These are phyloP conservation scores for Petrophora chlorosata DNA, from an alignment of 2,888 invertebrate genomes.

Conservation along the genomic window DNA sequence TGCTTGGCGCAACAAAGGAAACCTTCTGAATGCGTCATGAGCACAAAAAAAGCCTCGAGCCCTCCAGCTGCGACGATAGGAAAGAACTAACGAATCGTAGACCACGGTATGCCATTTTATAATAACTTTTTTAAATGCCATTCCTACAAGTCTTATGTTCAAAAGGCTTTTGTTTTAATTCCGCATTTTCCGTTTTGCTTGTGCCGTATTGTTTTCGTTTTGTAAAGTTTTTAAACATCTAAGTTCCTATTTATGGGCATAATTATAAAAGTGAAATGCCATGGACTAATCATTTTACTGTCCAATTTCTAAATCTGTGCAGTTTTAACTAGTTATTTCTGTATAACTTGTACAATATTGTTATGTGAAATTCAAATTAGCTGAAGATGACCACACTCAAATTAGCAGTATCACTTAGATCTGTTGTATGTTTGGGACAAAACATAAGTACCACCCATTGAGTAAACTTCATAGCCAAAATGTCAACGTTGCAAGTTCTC, in stretches of 20 bases:
- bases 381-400: too few species aligned
- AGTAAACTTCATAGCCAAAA: constrained; percentile 17
- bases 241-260: too few species aligned
- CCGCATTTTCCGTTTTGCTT: constrained; percentile 51
- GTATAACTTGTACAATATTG: too few species aligned
- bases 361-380: too few species aligned
- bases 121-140: constrained; percentile 53
- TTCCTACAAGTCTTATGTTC: constrained; percentile 42
- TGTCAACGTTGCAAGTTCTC: constrained; percentile 15
- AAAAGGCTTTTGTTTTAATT: constrained; percentile 54
- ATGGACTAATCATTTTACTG: too few species aligned
- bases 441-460: too few species aligned
- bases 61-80: constrained; percentile 48
- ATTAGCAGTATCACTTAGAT: too few species aligned
- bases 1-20: constrained; percentile 67
- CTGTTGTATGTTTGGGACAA: too few species aligned
- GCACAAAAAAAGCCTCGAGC: constrained; percentile 64
- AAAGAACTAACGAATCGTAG: constrained; percentile 56
- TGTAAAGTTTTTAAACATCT: constrained; percentile 26
- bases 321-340: too few species aligned
- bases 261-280: too few species aligned
- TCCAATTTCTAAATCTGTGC: too few species aligned
- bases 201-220: constrained; percentile 41
- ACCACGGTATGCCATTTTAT: constrained; percentile 53
- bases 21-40: constrained; percentile 69